Conservation (phyloP, 1,140 invertebrate genomes). For the Telenomus remus region DNA sequence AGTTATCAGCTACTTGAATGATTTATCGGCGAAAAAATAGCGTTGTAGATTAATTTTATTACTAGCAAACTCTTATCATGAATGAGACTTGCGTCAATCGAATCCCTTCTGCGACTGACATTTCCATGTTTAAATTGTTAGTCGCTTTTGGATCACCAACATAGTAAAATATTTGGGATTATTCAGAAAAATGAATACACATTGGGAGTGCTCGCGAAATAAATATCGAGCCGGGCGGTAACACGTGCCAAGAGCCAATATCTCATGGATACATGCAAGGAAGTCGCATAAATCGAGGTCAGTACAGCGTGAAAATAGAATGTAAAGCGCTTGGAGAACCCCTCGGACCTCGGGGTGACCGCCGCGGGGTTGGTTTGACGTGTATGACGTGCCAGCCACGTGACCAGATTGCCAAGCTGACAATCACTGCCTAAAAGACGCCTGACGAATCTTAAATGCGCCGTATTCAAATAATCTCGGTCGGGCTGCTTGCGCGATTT, state of each 20-base stretch:
- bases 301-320: conserved; percentile 75
- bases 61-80: no score
- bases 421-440: conserved; percentile 73
- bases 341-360: conserved; percentile 58
- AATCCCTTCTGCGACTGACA: no score
- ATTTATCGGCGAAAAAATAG: no score
- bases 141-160: conserved; percentile 2
- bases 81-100: no score
- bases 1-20: no score
- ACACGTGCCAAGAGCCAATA: conserved; percentile 70
- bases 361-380: conserved; percentile 70
- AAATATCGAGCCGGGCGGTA: conserved; percentile 62
- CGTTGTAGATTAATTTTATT: no score
- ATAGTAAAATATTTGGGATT: conserved; percentile 22
- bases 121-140: no score
- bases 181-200: conserved; percentile 11
- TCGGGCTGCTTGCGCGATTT: conserved; percentile 35
- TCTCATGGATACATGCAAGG: conserved; percentile 67
- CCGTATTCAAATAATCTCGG: conserved; percentile 73
- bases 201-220: conserved; percentile 51
- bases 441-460: conserved; percentile 73
- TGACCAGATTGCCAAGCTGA: conserved; percentile 72
- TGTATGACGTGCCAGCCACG: conserved; percentile 74
- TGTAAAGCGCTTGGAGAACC: conserved; percentile 68
- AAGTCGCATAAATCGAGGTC: conserved; percentile 73